These are phyloP conservation scores for Yponomeuta evonymella DNA, from an alignment of 2,888 invertebrate species.

Conservation along the genomic window DNA sequence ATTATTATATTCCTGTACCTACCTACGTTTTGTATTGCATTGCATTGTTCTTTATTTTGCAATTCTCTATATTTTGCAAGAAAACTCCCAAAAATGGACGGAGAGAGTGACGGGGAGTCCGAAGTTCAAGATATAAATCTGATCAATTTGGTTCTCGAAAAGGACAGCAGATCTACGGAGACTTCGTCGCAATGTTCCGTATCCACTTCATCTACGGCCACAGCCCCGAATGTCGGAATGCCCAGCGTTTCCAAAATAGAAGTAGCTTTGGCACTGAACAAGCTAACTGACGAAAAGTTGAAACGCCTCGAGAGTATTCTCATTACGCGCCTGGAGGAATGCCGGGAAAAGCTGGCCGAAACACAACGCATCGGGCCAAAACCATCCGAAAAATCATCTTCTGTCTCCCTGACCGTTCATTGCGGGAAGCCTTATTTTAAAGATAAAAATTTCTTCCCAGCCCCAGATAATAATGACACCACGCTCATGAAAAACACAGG, in stretches of 20 bases:
- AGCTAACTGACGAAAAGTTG: constrained; percentile 48
- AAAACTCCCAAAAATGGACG: not conserved
- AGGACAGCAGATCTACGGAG: not conserved
- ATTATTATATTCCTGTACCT: no score
- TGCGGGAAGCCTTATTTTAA: constrained; percentile 82
- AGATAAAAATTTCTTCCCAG: constrained; percentile 68
- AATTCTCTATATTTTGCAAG: not conserved
- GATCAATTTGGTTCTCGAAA: constrained; percentile 9
- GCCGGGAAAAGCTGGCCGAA: constrained; percentile 41
- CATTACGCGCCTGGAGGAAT: constrained; percentile 41
- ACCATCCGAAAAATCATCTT: constrained; percentile 16
- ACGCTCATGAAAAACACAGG: constrained; percentile 45
- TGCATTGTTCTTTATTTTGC: no score
- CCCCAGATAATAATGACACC: constrained; percentile 79
- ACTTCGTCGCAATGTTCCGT: not conserved
- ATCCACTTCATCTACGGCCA: constrained; percentile 21
- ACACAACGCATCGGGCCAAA: constrained; percentile 24
- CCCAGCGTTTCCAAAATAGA: constrained; percentile 36
- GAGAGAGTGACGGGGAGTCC: constrained; percentile 10
- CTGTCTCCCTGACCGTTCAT: constrained; percentile 39
- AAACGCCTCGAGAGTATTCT: constrained; percentile 46
- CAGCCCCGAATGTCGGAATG: constrained; percentile 19
- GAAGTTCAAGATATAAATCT: constrained; percentile 8
- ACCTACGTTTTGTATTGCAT: no score
- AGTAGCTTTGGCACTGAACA: constrained; percentile 50